phyloP scores from a whole-genome alignment of 2,797 vertebrate genomes.

The Gymnopithys bicolor region DNA sequence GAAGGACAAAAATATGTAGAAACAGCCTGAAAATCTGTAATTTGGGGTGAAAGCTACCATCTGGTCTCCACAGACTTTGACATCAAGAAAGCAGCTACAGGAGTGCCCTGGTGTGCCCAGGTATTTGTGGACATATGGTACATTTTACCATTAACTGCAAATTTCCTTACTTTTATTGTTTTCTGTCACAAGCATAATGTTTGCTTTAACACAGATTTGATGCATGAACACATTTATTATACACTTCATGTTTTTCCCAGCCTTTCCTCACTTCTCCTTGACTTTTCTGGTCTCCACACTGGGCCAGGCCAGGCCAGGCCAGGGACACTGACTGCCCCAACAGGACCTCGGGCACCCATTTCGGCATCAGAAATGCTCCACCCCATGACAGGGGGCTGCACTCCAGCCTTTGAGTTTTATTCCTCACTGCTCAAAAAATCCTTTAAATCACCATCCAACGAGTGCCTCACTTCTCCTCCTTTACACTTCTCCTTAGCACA shows the following conservation, averaged over 20 bases:
- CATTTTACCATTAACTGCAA: slow-evolving; percentile 30
- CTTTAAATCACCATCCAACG: background rate
- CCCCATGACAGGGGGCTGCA: accelerated
- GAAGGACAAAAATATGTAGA: slow-evolving; percentile 50
- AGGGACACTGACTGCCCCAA: accelerated
- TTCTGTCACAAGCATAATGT: slow-evolving; percentile 27
- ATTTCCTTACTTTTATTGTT: slow-evolving; percentile 53
- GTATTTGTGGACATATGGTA: background rate
- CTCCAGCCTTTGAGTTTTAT: background rate
- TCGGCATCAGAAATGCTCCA: background rate
- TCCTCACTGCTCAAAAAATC: background rate
- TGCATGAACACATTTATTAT: background rate
- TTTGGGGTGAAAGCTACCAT: slow-evolving; percentile 50
- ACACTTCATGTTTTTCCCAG: background rate
- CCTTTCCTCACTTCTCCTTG: background rate
- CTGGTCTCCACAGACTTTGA: slow-evolving; percentile 52
- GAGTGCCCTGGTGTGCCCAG: slow-evolving; percentile 8
- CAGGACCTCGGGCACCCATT: background rate
- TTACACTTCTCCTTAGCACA: background rate
- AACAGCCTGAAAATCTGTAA: slow-evolving; percentile 52
- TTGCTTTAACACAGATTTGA: slow-evolving; percentile 11
- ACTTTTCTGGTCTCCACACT: background rate
- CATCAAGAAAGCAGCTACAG: slow-evolving; percentile 38
- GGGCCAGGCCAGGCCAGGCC: background rate
- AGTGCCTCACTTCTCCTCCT: background rate